Percentiles rank a stretch among this genome's conserved stretches.
These are phyloP conservation scores for Calycopis cecrops DNA, from an alignment of 1,140 invertebrate species.

Conservation along the genomic window DNA sequence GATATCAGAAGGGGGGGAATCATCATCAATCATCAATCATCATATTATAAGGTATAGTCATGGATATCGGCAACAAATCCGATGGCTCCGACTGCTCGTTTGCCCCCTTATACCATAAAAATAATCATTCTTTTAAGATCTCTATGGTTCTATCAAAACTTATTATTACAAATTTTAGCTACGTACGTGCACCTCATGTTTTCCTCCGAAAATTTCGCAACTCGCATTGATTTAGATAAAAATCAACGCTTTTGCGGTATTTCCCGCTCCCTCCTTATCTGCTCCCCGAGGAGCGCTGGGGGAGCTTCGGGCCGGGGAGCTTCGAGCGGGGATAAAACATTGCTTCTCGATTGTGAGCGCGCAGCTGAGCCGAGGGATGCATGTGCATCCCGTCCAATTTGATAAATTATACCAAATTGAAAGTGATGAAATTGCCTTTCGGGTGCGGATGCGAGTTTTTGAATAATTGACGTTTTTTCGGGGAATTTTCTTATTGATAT, in stretches of 20 bases:
- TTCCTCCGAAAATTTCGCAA: conserved; percentile 20
- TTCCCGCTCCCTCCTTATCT: conserved; percentile 44
- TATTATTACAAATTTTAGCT: no score
- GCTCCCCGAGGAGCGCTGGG: conserved; percentile 43
- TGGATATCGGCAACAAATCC: no score
- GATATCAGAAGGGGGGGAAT: no score
- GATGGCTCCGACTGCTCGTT: no score
- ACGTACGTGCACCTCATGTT: no score
- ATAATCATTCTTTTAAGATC: no score
- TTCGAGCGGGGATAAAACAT: conserved; percentile 52
- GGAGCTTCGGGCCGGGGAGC: conserved; percentile 6
- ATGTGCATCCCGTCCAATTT: conserved; percentile 59
- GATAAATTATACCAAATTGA: conserved; percentile 61
- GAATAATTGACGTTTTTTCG: background rate
- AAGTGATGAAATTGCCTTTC: conserved; percentile 48
- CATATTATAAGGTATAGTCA: no score
- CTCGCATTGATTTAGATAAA: conserved; percentile 34
- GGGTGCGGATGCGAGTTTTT: conserved; percentile 8
- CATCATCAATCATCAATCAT: no score
- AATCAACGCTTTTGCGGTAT: conserved; percentile 28
- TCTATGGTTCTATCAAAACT: no score
- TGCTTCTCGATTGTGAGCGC: conserved; percentile 41
- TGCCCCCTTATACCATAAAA: no score
- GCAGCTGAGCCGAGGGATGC: conserved; percentile 47
- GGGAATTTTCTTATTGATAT: background rate